These are phyloP conservation scores for Hermaeophaga mercurialis DNA, from an alignment of 2,888 invertebrate species.

Conservation along the genomic window DNA sequence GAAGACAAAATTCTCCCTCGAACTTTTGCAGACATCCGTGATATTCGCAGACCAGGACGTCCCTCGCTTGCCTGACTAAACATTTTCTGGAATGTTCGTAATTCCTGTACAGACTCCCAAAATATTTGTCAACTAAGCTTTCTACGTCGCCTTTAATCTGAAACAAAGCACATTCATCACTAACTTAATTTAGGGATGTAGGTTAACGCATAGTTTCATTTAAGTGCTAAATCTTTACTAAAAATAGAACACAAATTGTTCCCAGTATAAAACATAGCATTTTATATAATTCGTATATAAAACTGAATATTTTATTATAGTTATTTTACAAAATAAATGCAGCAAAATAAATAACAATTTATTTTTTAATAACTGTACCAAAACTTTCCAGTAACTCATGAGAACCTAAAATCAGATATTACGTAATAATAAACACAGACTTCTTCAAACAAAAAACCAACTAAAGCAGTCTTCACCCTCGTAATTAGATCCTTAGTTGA, in stretches of 20 bases:
- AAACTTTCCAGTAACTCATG: background rate
- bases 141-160: constrained; percentile 57
- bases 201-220: background rate
- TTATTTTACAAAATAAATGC: too few relatives aligned
- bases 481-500: constrained; percentile 39
- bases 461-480: constrained; percentile 32
- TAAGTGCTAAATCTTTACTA: background rate
- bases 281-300: too few relatives aligned
- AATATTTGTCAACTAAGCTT: constrained; percentile 65
- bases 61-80: constrained; percentile 71
- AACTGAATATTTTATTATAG: too few relatives aligned
- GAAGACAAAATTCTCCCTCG: constrained; percentile 67
- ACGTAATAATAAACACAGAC: constrained; percentile 13
- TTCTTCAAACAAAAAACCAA: constrained; percentile 27
- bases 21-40: constrained; percentile 68
- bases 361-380: too few relatives aligned
- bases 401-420: constrained; percentile 11
- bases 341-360: too few relatives aligned
- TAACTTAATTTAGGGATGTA: background rate
- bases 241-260: background rate
- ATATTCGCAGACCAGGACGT: constrained; percentile 69
- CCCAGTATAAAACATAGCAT: too few relatives aligned
- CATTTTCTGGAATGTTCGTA: constrained; percentile 64
- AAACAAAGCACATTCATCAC: constrained; percentile 39
- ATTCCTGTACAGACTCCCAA: constrained; percentile 67